Percentiles rank a stretch among this genome's conserved stretches.
phyloP scores from a whole-genome alignment of 1,140 invertebrate genomes.

The Trichogramma pretiosum region DNA sequence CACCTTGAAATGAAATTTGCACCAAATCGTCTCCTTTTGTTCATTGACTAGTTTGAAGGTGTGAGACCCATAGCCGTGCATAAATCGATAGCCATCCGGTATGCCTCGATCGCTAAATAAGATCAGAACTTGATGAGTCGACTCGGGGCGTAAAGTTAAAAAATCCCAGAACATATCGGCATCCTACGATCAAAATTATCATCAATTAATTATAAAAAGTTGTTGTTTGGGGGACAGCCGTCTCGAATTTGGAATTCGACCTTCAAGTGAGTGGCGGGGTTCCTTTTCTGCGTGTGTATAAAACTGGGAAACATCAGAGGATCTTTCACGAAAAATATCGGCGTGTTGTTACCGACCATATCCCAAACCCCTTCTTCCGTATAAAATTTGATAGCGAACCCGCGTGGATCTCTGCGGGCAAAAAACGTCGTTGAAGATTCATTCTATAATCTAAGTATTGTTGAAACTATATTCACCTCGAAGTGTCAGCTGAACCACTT shows the following conservation, averaged over 20 bases:
- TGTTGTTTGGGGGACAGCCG: neutral
- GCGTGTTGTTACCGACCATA: slow-evolving; percentile 91
- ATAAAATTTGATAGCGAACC: slow-evolving; percentile 93
- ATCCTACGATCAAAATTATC: slow-evolving; percentile 51
- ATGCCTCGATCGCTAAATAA: slow-evolving; percentile 86
- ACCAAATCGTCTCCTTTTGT: slow-evolving; percentile 68
- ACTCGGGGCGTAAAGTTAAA: slow-evolving; percentile 77
- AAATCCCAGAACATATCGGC: slow-evolving; percentile 96
- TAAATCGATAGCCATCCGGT: slow-evolving; percentile 84
- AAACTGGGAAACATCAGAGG: slow-evolving; percentile 85
- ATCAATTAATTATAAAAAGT: neutral
- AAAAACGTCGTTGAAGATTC: neutral
- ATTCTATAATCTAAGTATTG: neutral
- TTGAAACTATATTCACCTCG: no score
- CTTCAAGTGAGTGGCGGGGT: slow-evolving; percentile 87
- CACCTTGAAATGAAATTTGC: slow-evolving; percentile 90
- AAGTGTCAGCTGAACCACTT: slow-evolving; percentile 82
- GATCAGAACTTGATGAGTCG: slow-evolving; percentile 79
- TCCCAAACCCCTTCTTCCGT: slow-evolving; percentile 96
- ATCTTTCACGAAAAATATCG: slow-evolving; percentile 93
- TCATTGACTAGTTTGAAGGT: slow-evolving; percentile 89
- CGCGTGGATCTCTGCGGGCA: slow-evolving; percentile 70
- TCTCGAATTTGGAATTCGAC: slow-evolving; percentile 32
- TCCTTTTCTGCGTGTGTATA: slow-evolving; percentile 89
- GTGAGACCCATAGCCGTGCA: slow-evolving; percentile 94